These are phyloP conservation scores for Ictalurus punctatus DNA, from an alignment of 2,113 vertebrate species.

Conservation along the genomic window DNA sequence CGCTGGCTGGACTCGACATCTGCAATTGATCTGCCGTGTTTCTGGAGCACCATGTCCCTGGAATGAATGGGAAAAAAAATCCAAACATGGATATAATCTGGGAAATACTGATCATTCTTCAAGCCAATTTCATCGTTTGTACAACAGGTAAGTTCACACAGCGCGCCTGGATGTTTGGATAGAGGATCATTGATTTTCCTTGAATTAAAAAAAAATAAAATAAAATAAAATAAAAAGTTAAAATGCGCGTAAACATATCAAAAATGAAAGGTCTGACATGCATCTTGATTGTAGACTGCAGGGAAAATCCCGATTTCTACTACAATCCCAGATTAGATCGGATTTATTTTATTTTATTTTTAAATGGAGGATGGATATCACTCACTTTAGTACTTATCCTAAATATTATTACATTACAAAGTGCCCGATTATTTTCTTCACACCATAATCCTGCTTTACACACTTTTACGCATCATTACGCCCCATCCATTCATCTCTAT, in stretches of 20 bases:
- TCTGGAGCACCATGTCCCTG: conserved; percentile 88
- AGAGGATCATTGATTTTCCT: background rate
- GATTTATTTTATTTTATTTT: background rate
- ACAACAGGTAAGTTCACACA: conserved; percentile 85
- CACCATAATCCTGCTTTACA: background rate
- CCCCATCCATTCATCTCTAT: background rate
- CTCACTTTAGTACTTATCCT: background rate
- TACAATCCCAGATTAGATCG: background rate
- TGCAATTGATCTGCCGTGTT: conserved; percentile 76
- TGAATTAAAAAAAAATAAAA: background rate
- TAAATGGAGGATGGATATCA: background rate
- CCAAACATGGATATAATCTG: conserved; percentile 98
- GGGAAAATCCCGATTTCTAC: background rate
- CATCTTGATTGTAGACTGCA: background rate
- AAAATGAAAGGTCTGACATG: background rate
- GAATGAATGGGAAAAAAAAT: conserved; percentile 86
- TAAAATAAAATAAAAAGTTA: background rate
- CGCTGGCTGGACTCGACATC: conserved; percentile 78
- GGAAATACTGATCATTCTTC: conserved; percentile 96
- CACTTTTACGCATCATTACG: background rate
- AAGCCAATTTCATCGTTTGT: conserved; percentile 94
- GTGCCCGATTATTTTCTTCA: background rate
- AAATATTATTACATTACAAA: background rate
- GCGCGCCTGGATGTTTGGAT: background rate
- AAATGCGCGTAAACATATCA: background rate